Conservation (phyloP, 2,797 vertebrate species). For the Denticeps clupeoides region DNA sequence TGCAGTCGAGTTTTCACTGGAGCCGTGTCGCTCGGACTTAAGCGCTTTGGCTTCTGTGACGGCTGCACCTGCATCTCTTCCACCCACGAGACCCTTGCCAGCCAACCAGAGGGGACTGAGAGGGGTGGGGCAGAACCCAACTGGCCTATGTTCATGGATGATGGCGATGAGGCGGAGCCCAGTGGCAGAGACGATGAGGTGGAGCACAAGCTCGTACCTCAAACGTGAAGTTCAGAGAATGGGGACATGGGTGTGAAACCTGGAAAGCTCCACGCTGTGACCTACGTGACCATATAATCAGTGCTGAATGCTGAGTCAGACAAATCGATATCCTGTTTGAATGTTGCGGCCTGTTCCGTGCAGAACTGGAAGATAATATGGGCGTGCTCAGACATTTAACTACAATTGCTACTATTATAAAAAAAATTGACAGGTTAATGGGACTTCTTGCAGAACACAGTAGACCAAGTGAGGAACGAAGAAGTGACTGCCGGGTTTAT, state of each 20-base stretch:
- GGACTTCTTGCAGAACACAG: too few species aligned
- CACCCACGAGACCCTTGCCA: constrained; percentile 63
- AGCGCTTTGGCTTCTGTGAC: constrained; percentile 84
- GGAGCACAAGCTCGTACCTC: constrained; percentile 68
- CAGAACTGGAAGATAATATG: too few species aligned
- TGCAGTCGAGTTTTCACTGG: constrained; percentile 84
- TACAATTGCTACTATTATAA: too few species aligned
- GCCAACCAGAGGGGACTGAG: constrained; percentile 64
- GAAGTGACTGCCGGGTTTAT: too few species aligned
- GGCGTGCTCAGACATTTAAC: too few species aligned
- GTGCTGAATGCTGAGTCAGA: background rate
- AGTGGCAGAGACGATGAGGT: constrained; percentile 66
- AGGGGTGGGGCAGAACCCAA: constrained; percentile 66
- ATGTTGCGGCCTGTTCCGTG: too few species aligned
- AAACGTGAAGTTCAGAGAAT: constrained; percentile 43
- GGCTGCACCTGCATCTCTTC: constrained; percentile 87
- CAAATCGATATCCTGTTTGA: too few species aligned
- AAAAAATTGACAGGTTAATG: too few species aligned
- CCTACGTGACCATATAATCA: background rate
- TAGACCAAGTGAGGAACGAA: too few species aligned
- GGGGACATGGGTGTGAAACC: constrained; percentile 25
- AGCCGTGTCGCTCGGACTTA: constrained; percentile 71
- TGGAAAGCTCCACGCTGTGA: background rate
- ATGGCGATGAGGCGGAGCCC: constrained; percentile 80
- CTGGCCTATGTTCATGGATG: constrained; percentile 90